Conservation (phyloP, 2,113 vertebrate species). For the Oenanthe oenanthe region DNA sequence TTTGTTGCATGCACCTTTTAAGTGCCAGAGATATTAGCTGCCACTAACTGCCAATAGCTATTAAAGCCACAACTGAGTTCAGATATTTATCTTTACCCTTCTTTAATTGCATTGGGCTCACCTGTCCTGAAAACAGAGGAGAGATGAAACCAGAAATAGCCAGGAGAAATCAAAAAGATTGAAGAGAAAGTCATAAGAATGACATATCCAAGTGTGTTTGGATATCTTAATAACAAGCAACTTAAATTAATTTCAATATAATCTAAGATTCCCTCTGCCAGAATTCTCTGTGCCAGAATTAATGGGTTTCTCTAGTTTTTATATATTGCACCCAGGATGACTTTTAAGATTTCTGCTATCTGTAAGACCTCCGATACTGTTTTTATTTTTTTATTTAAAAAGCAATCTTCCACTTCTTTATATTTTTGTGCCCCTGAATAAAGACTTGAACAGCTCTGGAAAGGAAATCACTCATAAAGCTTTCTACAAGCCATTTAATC, state of each 20-base stretch:
- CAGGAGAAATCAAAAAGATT: background rate
- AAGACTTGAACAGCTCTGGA: background rate
- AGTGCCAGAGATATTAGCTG: background rate
- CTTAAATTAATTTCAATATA: background rate
- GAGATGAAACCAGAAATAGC: background rate
- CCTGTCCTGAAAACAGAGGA: background rate
- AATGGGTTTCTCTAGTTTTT: background rate
- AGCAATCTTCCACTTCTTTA: background rate
- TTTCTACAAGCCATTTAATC: background rate
- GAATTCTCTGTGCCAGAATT: background rate
- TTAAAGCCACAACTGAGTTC: background rate
- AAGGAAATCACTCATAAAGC: background rate
- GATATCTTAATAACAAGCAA: background rate
- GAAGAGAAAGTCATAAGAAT: background rate
- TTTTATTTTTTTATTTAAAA: background rate
- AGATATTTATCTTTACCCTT: background rate
- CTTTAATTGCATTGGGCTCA: background rate
- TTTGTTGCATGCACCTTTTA: background rate
- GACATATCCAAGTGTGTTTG: background rate
- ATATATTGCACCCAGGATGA: background rate
- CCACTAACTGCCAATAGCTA: background rate
- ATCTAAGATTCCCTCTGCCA: background rate
- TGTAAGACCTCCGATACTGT: background rate
- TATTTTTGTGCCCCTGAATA: background rate
- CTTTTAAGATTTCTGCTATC: background rate